Base-by-base conservation (phyloP, 53 echinoderm and acorn worm species). In the Antedon mediterranea region DNA sequence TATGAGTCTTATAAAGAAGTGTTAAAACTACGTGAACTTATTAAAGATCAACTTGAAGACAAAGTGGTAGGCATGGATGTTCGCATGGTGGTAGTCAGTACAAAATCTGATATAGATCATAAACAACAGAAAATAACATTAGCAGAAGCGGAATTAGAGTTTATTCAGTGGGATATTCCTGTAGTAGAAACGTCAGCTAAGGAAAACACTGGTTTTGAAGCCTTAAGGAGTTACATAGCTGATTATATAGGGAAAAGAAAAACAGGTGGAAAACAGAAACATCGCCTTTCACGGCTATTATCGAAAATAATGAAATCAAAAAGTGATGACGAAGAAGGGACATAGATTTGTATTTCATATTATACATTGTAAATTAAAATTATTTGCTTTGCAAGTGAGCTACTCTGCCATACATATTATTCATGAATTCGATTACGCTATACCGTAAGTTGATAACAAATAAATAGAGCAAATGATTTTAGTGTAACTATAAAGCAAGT, bases 1-100 rank as follows among this genome's bases (percentile, higher is more conserved):
- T 77, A 81, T 44, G 42, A 82, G 3, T 86, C 86, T 74, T 81
- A 78, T 74, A 74, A 86, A 33, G 79, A 82, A 26, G 79, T 78
- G 18, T 74, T 82, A 14, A 6, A 75, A 14, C 30, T 86, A 28
- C 30, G 76, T 30, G 81, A 86, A 23, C 32, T 74, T 44, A 86
- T 86, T 5, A 76, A n/a, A 33, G 34, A 70, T 8, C 28, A 80
- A 11, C 20, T 71, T 28, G 57, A 57, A 23, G 23, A 57, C 57
- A 57, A 18, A 26, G 23, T 57, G 57, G 37, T 37, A n/a, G n/a
- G n/a, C n/a, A 41, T 41, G 57, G 57, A 57, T 23, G 23, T 57
- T 57, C 57, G 23, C 23, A 57, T 57, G 23, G 2, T 57, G 23
- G 57, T 26, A 3, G 57, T 57, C 7, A 57, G 57, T 57, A 26